Evolutionary conservation across 2,888 invertebrate genomes (phyloP), one percentile per base, ranked within the genome.

Genomic region (Leucophenga montana): DNA sequence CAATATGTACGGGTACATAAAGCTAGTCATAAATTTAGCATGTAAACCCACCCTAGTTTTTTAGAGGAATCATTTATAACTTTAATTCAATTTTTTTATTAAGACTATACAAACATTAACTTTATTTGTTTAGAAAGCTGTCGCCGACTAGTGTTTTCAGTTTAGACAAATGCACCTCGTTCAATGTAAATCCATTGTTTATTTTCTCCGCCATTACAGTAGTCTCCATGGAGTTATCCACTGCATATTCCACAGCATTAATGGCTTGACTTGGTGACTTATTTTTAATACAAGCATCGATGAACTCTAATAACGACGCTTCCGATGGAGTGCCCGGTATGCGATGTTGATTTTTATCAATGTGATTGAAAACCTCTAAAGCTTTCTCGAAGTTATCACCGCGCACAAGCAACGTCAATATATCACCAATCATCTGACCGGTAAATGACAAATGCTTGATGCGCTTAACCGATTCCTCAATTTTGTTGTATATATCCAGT

Each of bases 401-500:
- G 3, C 88, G 86, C 1, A 88, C 80, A 3, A 85, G 67, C 13
- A 93, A 77, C 0, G 88, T 86, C 72, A 93, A 87, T 50, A 93
- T 89, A 78, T 92, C 90, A 4, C 92, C 92, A 61, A 93, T 85
- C 89, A 92, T 90, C 71, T 89, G 89, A 0, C 92, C 93, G 9
- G 91, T 91, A 88, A 92, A 92, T 13, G 85, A 80, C 8, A 87
- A 73, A 72, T 13, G 65, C 4, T 67, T 72, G 1, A 69, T 62
- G 9, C 78, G 86, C 72, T 73, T 87, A 75, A 75, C 83, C 54
- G 89, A 88, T 74, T 90, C 90, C 70, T 91, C 89, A 11, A 92
- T 86, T 76, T 89, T 90, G 0, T 84, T 88, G 89, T 90, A 93
- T 76, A 92, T 89, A 72, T 90, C 90, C 89, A 90, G 90, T 0